These are phyloP conservation scores for Actinostola sp. DNA, from an alignment of 92 coral and sea anemone genomes.

Conservation along the genomic window DNA sequence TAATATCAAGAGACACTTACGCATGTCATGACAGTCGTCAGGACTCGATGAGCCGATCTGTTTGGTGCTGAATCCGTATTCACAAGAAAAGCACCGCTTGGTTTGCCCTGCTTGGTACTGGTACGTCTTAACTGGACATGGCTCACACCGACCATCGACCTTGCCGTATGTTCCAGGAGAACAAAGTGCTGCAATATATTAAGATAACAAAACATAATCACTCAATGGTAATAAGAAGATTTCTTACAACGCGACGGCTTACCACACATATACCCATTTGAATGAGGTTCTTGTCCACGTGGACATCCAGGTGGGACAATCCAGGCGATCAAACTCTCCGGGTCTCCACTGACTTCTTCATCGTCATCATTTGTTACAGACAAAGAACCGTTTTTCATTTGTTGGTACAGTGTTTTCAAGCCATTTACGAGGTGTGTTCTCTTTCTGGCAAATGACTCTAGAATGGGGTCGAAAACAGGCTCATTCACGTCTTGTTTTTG, in stretches of 20 bases:
- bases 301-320: constrained; percentile 17
- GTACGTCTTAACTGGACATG: constrained; percentile 34
- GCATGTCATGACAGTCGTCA: constrained; percentile 27
- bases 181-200: constrained; percentile 21
- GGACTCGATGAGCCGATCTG: constrained; percentile 7
- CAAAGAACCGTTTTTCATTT: constrained; percentile 15
- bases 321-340: constrained; percentile 12
- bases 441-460: constrained; percentile 23
- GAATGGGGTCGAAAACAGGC: not conserved
- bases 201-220: not conserved
- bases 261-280: constrained; percentile 43
- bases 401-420: constrained; percentile 1
- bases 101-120: constrained; percentile 27
- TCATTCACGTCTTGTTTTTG: not conserved
- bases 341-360: not conserved
- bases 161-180: constrained; percentile 42
- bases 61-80: constrained; percentile 17
- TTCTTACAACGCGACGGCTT: constrained; percentile 5
- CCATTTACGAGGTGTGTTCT: constrained; percentile 12
- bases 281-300: constrained; percentile 21
- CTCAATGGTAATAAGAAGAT: not conserved
- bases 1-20: not conserved
- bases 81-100: constrained; percentile 21
- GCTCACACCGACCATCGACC: constrained; percentile 16
- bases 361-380: not conserved